These are phyloP conservation scores for Amiota minor DNA, from an alignment of 2,888 invertebrate genomes.

Conservation along the genomic window DNA sequence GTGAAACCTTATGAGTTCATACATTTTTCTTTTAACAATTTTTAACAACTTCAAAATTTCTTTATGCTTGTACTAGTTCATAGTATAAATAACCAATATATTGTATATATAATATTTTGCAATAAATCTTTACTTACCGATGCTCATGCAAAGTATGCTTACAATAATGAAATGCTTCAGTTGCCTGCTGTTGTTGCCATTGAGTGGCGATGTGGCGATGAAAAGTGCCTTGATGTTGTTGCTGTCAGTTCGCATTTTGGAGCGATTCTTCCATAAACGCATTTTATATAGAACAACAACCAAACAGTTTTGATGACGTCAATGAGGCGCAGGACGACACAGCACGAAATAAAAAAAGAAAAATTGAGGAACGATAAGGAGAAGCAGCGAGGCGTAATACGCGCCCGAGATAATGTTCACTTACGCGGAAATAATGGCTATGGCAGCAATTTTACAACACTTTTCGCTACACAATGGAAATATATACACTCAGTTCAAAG, in stretches of 20 bases:
- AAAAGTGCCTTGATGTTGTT: neutral
- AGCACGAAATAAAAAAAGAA: too few relatives aligned
- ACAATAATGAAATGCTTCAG: constrained; percentile 57
- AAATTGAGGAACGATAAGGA: too few relatives aligned
- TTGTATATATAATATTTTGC: neutral
- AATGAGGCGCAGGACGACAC: too few relatives aligned
- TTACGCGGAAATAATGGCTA: constrained; percentile 62
- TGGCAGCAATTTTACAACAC: constrained; percentile 56
- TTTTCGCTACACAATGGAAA: too few relatives aligned
- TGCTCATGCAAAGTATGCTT: constrained; percentile 58
- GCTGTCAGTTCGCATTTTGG: constrained; percentile 58
- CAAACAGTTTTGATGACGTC: neutral
- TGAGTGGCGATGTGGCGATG: neutral
- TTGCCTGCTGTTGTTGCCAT: constrained; percentile 42
- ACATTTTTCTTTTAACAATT: neutral
- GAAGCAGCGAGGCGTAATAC: too few relatives aligned
- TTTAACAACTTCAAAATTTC: neutral
- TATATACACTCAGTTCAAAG: too few relatives aligned
- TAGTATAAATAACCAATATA: neutral
- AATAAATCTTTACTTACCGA: constrained; percentile 60
- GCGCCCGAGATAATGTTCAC: constrained; percentile 52
- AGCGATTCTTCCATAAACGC: constrained; percentile 60
- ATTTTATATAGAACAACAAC: constrained; percentile 34
- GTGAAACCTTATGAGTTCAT: too few relatives aligned
- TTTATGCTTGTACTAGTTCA: neutral